phyloP scores from a whole-genome alignment of 2,113 vertebrate genomes.

The Anhinga rufa region DNA sequence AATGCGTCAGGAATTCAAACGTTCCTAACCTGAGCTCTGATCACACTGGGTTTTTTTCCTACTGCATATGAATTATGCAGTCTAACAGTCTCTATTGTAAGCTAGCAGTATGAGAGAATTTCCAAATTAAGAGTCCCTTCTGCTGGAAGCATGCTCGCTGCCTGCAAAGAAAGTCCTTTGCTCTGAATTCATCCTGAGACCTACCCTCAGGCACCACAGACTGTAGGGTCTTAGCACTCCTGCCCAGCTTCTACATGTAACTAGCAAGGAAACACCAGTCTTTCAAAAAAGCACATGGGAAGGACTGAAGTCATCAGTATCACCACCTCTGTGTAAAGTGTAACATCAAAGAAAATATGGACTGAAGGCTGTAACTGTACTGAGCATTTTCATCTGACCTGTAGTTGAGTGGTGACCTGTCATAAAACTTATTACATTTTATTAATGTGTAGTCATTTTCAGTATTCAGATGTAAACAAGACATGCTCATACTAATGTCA shows the following conservation, averaged over 20 bases:
- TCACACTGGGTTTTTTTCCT: neutral
- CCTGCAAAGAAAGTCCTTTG: neutral
- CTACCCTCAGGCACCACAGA: neutral
- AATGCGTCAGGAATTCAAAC: conserved; percentile 19
- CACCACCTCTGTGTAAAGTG: neutral
- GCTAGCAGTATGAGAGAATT: neutral
- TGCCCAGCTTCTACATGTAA: neutral
- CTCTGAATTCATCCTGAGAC: neutral
- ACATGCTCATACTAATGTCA: neutral
- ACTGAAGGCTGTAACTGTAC: neutral
- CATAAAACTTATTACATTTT: neutral
- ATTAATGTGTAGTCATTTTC: neutral
- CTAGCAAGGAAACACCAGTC: neutral
- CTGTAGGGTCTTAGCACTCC: neutral
- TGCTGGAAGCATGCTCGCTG: neutral
- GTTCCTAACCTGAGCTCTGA: conserved; percentile 23
- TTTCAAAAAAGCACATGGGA: neutral
- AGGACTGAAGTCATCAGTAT: neutral
- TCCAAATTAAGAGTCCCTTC: conserved; percentile 32
- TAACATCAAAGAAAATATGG: neutral
- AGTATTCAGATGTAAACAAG: neutral
- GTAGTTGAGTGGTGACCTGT: neutral
- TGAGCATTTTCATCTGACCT: neutral
- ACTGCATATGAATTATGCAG: conserved; percentile 37
- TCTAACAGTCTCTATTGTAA: neutral